Percentiles rank a stretch among this genome's conserved stretches.
phyloP scores from a whole-genome alignment of 2,888 invertebrate species.

The Meghimatium bilineatum region DNA sequence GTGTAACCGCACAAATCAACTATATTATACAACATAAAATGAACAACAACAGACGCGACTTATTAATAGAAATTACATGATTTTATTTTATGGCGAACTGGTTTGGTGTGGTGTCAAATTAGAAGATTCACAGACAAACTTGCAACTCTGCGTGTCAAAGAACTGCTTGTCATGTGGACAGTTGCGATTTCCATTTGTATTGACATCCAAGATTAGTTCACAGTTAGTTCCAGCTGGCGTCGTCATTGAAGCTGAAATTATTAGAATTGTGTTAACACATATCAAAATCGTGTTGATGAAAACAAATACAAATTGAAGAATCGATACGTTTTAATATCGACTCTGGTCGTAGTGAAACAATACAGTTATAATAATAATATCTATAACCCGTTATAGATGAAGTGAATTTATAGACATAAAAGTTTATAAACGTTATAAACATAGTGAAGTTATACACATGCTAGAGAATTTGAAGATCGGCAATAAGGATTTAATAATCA shows the following conservation, averaged over 20 bases:
- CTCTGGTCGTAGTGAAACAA: not conserved
- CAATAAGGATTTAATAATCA: too few relatives aligned
- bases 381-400: too few relatives aligned
- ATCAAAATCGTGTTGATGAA: not conserved
- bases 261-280: not conserved
- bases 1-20: too few relatives aligned
- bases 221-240: slow-evolving; percentile 1
- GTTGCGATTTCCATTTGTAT: not conserved
- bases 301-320: not conserved
- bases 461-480: too few relatives aligned
- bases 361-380: too few relatives aligned
- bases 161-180: slow-evolving; percentile 8
- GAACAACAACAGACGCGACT: too few relatives aligned
- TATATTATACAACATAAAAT: too few relatives aligned
- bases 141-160: slow-evolving; percentile 20
- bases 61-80: not conserved
- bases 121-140: slow-evolving; percentile 13
- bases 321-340: not conserved
- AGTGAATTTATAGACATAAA: too few relatives aligned
- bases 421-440: too few relatives aligned
- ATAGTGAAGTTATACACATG: too few relatives aligned
- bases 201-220: not conserved
- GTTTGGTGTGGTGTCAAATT: not conserved
- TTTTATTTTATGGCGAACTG: not conserved
- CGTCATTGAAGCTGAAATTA: not conserved